These are phyloP conservation scores for Limnephilus marmoratus DNA, from an alignment of 2,888 invertebrate genomes.

Conservation along the genomic window DNA sequence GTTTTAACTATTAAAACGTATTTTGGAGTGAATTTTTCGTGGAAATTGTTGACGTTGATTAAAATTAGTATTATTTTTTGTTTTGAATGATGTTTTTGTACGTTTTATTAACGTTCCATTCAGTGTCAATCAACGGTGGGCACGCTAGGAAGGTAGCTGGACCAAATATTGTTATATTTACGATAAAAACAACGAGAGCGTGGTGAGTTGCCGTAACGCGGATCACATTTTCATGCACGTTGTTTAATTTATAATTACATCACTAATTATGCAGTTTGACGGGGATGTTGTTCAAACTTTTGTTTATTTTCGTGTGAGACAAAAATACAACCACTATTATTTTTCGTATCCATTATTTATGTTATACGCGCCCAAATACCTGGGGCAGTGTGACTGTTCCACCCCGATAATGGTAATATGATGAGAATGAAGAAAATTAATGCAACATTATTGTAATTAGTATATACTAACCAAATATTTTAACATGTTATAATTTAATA, in stretches of 20 bases:
- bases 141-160: background rate
- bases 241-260: background rate
- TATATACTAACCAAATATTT: too few species aligned
- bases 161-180: background rate
- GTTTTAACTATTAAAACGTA: background rate
- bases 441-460: background rate
- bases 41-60: background rate
- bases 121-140: background rate
- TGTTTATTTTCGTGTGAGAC: background rate
- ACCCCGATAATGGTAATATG: background rate
- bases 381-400: background rate
- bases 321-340: background rate
- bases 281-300: background rate
- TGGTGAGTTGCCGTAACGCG: background rate
- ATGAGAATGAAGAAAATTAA: background rate
- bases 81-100: background rate
- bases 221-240: background rate
- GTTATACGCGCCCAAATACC: background rate
- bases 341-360: background rate
- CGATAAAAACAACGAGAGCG: background rate
- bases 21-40: background rate
- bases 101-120: background rate
- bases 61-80: too few species aligned
- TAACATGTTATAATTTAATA: too few species aligned
- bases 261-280: background rate